Percentiles rank a stretch among this genome's conserved stretches.
These are phyloP conservation scores for Hystrix brachyura DNA, from an alignment of 2,113 vertebrate species.

Conservation along the genomic window DNA sequence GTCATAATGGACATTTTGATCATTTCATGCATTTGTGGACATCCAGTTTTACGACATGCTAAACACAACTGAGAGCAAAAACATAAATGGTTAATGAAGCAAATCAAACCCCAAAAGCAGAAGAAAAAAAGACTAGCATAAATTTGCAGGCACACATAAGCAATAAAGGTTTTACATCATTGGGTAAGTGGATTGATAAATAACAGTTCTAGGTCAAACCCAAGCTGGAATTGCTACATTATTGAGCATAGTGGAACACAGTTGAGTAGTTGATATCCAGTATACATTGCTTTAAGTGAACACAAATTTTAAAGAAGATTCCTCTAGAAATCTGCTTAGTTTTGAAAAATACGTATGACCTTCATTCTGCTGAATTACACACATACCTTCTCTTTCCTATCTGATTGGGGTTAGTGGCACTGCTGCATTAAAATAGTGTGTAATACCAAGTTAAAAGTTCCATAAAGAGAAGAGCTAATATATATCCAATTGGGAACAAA, in stretches of 20 bases:
- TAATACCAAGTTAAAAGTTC: not conserved
- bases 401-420: not conserved
- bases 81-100: constrained; percentile 84
- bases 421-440: not conserved
- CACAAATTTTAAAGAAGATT: constrained; percentile 3
- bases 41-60: constrained; percentile 88
- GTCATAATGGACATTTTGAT: constrained; percentile 85
- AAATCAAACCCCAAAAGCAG: constrained; percentile 68
- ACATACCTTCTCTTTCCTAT: constrained; percentile 34
- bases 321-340: not conserved
- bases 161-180: not conserved
- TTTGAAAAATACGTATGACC: not conserved
- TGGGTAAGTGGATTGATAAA: constrained; percentile 60
- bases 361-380: not conserved
- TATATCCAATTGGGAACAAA: not conserved
- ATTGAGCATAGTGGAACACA: not conserved
- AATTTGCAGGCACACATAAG: not conserved
- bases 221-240: not conserved
- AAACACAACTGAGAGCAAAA: constrained; percentile 88
- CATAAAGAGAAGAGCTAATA: constrained; percentile 22
- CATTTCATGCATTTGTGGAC: constrained; percentile 87
- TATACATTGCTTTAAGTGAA: not conserved
- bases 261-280: not conserved
- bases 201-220: constrained; percentile 73
- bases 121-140: constrained; percentile 55